A percentile compares a stretch with the other conserved stretches of the same genome.
Evolutionary conservation across 2,113 vertebrate species (phyloP).

Genomic region (Xyrauchen texanus): DNA sequence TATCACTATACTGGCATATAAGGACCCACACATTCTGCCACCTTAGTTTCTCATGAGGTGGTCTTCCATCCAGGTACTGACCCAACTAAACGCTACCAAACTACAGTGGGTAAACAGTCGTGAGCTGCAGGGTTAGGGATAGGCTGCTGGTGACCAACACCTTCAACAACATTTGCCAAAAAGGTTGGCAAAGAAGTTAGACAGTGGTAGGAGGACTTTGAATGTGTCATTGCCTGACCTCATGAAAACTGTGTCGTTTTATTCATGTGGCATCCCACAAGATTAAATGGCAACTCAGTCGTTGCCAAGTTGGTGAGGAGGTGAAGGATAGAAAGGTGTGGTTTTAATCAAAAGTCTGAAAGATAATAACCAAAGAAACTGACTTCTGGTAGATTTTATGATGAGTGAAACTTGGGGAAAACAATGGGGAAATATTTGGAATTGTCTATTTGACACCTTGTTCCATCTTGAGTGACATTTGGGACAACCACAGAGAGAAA

Average conservation of each 20-base stretch:
- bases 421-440: too few species aligned
- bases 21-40: too few species aligned
- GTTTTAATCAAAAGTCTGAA: background rate
- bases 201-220: background rate
- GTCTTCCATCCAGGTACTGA: too few species aligned
- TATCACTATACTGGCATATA: too few species aligned
- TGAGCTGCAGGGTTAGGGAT: slow-evolving; percentile 29
- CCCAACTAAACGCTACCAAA: too few species aligned
- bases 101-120: background rate
- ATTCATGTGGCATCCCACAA: background rate
- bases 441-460: too few species aligned
- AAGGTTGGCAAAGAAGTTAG: too few species aligned
- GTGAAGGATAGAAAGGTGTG: background rate
- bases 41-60: too few species aligned
- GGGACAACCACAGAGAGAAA: background rate
- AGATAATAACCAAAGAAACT: background rate
- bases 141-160: background rate
- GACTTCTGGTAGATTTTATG: too few species aligned
- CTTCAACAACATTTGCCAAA: slow-evolving; percentile 2
- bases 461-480: too few species aligned
- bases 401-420: too few species aligned
- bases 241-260: background rate
- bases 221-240: background rate
- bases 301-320: background rate
- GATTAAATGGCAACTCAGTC: too few species aligned